Percentiles rank a stretch among this genome's conserved stretches.
phyloP scores from a whole-genome alignment of 2,888 invertebrate genomes.

The Oscheius myriophilus region DNA sequence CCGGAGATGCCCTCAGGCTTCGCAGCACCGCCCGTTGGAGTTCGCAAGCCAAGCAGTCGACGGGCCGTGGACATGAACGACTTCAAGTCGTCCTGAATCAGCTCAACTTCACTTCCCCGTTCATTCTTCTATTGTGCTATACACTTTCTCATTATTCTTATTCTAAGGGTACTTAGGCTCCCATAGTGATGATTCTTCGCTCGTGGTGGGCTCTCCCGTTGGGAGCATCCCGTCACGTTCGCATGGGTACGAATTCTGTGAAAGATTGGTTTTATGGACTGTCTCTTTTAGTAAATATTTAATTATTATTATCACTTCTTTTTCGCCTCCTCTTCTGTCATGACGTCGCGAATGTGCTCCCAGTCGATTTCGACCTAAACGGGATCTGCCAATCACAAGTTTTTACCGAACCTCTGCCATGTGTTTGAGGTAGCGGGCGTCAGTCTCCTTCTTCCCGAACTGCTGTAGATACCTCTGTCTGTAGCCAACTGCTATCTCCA shows the following conservation, averaged over 20 bases:
- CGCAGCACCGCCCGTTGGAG: slow-evolving; percentile 50
- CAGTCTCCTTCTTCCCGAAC: slow-evolving; percentile 73
- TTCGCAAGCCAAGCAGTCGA: slow-evolving; percentile 40
- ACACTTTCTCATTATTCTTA: no score
- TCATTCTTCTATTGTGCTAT: background rate
- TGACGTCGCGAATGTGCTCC: slow-evolving; percentile 73
- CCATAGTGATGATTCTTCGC: no score
- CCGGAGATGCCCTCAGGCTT: slow-evolving; percentile 52
- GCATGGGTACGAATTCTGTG: no score
- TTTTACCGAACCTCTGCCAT: slow-evolving; percentile 45
- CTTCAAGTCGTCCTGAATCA: slow-evolving; percentile 14
- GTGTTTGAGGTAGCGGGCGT: slow-evolving; percentile 62
- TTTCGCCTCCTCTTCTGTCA: slow-evolving; percentile 61
- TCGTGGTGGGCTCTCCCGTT: no score
- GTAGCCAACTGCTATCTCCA: slow-evolving; percentile 81
- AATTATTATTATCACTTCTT: background rate
- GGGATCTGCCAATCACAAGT: background rate
- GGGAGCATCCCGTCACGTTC: no score
- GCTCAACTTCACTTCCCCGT: slow-evolving; percentile 16
- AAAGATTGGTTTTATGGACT: no score
- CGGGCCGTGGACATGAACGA: slow-evolving; percentile 18
- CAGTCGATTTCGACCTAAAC: slow-evolving; percentile 74
- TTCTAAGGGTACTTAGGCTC: no score
- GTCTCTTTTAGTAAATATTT: background rate
- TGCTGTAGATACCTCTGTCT: slow-evolving; percentile 78